Percentiles rank a stretch among this genome's conserved stretches.
These are phyloP conservation scores for Rhynchomys soricoides DNA, from an alignment of 2,113 vertebrate species.

Conservation along the genomic window DNA sequence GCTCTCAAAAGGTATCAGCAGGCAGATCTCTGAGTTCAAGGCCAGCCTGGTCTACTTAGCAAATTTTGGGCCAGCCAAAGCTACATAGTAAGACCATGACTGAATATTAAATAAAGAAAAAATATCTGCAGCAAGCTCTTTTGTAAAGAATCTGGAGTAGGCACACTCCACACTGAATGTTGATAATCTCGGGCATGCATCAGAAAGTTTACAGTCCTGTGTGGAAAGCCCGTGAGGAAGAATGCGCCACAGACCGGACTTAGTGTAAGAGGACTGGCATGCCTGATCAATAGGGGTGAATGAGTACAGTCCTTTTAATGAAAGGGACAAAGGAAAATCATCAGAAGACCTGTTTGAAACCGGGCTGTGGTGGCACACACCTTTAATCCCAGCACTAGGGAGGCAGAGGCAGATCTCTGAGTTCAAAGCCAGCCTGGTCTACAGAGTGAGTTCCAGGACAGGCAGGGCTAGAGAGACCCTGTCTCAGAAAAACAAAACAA, in stretches of 20 bases:
- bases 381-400: not conserved
- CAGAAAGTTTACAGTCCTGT: not conserved
- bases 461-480: not conserved
- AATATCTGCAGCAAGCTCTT: not conserved
- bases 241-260: not conserved
- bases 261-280: no score
- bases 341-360: not conserved
- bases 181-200: not conserved
- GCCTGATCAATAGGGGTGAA: accelerated
- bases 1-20: not conserved
- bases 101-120: not conserved
- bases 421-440: not conserved
- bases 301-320: not conserved
- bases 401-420: not conserved
- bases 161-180: not conserved
- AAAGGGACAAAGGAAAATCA: not conserved
- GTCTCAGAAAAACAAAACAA: not conserved
- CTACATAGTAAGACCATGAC: not conserved
- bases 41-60: not conserved
- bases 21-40: not conserved
- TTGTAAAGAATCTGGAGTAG: not conserved
- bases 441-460: not conserved
- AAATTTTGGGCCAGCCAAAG: not conserved
- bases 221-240: not conserved
- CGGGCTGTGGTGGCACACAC: accelerated